Evolutionary conservation across 2,888 invertebrate genomes (phyloP).

Genomic region (Caenorhabditis parvicauda): DNA sequence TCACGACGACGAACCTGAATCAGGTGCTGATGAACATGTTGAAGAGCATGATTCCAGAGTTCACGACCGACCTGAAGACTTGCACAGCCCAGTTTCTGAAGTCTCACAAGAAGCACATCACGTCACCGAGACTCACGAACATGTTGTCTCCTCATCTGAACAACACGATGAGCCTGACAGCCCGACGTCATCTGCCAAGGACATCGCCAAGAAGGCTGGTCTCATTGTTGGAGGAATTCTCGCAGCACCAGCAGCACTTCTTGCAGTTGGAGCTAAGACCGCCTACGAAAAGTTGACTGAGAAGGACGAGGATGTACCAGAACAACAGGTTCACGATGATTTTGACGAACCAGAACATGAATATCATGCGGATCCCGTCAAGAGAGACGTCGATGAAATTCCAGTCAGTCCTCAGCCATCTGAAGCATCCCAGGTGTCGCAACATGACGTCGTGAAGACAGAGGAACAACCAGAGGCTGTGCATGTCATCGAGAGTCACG

Average conservation of each 20-base stretch:
- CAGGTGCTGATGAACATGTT: background rate
- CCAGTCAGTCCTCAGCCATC: conserved; percentile 9
- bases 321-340: too few species aligned
- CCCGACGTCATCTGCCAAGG: too few species aligned
- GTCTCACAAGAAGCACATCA: conserved; percentile 7
- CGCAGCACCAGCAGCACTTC: conserved; percentile 40
- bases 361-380: too few species aligned
- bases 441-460: conserved; percentile 5
- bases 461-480: too few species aligned
- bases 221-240: conserved; percentile 45
- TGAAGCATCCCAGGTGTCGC: conserved; percentile 13
- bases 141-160: background rate
- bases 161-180: conserved; percentile 16
- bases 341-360: conserved; percentile 4
- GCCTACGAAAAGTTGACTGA: conserved; percentile 37
- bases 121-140: conserved; percentile 4
- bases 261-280: conserved; percentile 38
- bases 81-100: background rate
- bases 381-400: too few species aligned
- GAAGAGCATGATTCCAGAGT: background rate
- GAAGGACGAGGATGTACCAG: conserved; percentile 12
- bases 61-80: conserved; percentile 6
- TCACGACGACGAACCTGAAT: background rate
- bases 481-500: too few species aligned
- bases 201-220: conserved; percentile 44